Conservation (phyloP, 1,140 invertebrate genomes). For the Bombus affinis region DNA sequence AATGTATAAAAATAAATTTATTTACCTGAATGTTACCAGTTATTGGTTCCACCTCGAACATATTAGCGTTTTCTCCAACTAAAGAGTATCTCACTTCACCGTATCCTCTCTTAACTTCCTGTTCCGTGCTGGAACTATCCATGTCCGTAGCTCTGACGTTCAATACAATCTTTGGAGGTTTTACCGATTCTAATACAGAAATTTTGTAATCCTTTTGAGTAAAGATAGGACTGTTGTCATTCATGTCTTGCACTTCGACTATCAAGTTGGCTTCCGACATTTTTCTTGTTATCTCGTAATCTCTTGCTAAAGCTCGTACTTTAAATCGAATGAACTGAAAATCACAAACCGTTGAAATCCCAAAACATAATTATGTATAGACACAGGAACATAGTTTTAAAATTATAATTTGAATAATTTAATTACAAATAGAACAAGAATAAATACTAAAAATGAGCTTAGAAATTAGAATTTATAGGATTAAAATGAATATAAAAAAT, state of each 20-base stretch:
- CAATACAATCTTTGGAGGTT: constrained; percentile 86
- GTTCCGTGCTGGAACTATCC: constrained; percentile 85
- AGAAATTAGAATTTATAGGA: neutral
- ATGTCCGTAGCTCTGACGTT: constrained; percentile 88
- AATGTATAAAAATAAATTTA: neutral
- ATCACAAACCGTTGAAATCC: neutral
- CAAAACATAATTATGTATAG: neutral
- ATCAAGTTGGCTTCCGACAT: constrained; percentile 87
- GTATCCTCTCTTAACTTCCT: constrained; percentile 85
- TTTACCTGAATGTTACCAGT: constrained; percentile 86
- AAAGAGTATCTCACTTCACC: constrained; percentile 88
- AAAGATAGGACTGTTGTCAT: constrained; percentile 91
- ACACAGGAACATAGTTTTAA: neutral
- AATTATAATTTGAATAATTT: neutral
- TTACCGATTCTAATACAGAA: constrained; percentile 87
- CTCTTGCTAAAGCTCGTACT: constrained; percentile 88
- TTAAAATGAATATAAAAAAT: neutral
- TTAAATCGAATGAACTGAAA: constrained; percentile 85
- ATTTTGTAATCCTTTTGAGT: constrained; percentile 87
- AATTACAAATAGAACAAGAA: neutral
- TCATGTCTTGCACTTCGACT: constrained; percentile 88
- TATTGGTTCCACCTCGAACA: constrained; percentile 88
- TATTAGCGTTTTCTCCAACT: constrained; percentile 87
- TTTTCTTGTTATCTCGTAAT: constrained; percentile 85
- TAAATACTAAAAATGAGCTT: neutral